These are phyloP conservation scores for Siderastrea siderea DNA, from an alignment of 92 coral and sea anemone genomes.

Conservation along the genomic window DNA sequence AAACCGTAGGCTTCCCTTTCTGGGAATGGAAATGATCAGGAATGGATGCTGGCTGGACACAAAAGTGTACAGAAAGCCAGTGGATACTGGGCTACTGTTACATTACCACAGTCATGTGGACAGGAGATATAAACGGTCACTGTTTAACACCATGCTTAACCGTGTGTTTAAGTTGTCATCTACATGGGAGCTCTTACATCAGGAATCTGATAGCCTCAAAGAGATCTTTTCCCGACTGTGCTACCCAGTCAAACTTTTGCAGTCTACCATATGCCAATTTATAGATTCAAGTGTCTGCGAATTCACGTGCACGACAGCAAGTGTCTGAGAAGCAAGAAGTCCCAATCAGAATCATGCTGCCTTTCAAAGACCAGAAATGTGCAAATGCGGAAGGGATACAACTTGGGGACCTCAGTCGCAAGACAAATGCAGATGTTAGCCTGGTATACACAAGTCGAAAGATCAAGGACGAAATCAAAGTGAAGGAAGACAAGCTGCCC, in stretches of 20 bases:
- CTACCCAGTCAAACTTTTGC: slow-evolving; percentile 22
- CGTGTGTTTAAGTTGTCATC: slow-evolving; percentile 56
- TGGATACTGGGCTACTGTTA: slow-evolving; percentile 31
- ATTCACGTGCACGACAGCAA: not conserved
- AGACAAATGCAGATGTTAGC: slow-evolving; percentile 14
- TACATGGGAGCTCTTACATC: slow-evolving; percentile 32
- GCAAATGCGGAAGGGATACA: slow-evolving; percentile 45
- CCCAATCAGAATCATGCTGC: slow-evolving; percentile 42
- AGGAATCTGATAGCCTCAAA: slow-evolving; percentile 52
- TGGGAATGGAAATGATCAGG: slow-evolving; percentile 35
- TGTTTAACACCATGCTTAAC: slow-evolving; percentile 45
- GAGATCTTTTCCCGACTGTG: slow-evolving; percentile 20
- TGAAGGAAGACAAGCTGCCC: slow-evolving; percentile 47
- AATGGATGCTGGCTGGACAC: slow-evolving; percentile 29
- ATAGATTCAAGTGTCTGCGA: slow-evolving; percentile 30
- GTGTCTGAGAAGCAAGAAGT: slow-evolving; percentile 3
- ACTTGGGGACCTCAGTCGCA: slow-evolving; percentile 43
- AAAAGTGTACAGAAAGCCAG: slow-evolving; percentile 38
- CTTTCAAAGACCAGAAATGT: slow-evolving; percentile 53
- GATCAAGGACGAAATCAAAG: slow-evolving; percentile 41
- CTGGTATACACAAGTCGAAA: slow-evolving; percentile 58
- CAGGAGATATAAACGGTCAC: slow-evolving; percentile 36
- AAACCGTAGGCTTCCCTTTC: slow-evolving; percentile 54
- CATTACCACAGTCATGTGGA: slow-evolving; percentile 51
- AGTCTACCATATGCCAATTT: slow-evolving; percentile 35